A percentile compares a stretch with the other conserved stretches of the same genome.
Evolutionary conservation across 2,888 invertebrate genomes (phyloP).

Genomic region (Platycheirus rosarum): DNA sequence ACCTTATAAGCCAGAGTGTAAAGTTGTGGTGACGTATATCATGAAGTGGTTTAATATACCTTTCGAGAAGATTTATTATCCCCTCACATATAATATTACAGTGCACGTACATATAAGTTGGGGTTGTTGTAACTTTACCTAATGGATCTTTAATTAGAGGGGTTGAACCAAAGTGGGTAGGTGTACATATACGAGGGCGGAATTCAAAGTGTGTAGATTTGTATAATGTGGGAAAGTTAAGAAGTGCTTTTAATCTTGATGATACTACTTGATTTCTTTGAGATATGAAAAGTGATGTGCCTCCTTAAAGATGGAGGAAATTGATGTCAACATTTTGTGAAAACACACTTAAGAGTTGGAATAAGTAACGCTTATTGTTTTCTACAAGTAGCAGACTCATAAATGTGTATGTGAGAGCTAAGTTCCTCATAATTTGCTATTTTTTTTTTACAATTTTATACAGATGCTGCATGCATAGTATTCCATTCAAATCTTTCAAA

Average conservation of each 20-base stretch:
- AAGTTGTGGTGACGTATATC: constrained; percentile 66
- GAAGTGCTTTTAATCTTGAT: constrained; percentile 39
- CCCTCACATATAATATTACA: constrained; percentile 15
- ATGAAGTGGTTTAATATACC: constrained; percentile 72
- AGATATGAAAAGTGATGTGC: not conserved
- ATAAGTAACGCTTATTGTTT: too few species aligned
- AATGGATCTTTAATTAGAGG: constrained; percentile 73
- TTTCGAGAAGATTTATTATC: constrained; percentile 65
- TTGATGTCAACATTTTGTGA: not conserved
- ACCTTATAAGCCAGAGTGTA: constrained; percentile 28
- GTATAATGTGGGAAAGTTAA: constrained; percentile 20
- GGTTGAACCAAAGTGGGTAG: constrained; percentile 31
- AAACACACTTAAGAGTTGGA: too few species aligned
- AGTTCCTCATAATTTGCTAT: too few species aligned
- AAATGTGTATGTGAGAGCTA: too few species aligned
- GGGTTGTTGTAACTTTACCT: constrained; percentile 57
- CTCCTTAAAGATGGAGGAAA: too few species aligned
- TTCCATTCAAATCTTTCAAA: too few species aligned
- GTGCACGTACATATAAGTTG: constrained; percentile 19
- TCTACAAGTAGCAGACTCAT: too few species aligned
- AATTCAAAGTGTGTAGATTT: constrained; percentile 29
- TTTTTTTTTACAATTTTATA: too few species aligned
- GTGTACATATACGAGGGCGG: not conserved
- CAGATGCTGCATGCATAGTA: too few species aligned
- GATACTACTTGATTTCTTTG: constrained; percentile 5